Percentiles rank a stretch among this genome's conserved stretches.
Conservation (phyloP, 2,113 vertebrate genomes). For the Pygoscelis antarcticus region DNA sequence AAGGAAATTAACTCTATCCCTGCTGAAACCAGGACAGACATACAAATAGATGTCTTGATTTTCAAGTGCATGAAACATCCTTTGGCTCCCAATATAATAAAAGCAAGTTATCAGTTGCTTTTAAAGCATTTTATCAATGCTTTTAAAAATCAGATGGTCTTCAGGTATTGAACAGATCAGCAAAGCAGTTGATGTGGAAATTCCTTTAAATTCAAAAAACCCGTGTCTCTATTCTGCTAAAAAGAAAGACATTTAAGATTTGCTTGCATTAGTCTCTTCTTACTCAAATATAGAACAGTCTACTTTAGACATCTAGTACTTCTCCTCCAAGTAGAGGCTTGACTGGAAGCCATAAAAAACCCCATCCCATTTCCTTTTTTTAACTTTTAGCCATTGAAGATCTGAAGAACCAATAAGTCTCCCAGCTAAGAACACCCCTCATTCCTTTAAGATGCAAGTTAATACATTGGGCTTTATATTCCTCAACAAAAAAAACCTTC, state of each 20-base stretch:
- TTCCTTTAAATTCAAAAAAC: neutral
- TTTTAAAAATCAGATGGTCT: neutral
- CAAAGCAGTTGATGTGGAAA: neutral
- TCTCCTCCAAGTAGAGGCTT: neutral
- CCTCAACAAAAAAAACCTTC: neutral
- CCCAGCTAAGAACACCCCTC: neutral
- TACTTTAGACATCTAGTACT: neutral
- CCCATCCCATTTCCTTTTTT: neutral
- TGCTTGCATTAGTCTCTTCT: neutral
- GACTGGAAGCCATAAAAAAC: neutral
- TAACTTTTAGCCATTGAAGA: neutral
- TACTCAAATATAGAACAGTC: neutral
- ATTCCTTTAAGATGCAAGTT: neutral
- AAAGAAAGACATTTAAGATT: neutral
- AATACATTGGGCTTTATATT: neutral
- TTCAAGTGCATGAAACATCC: neutral
- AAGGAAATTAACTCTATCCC: no score
- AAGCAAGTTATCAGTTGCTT: neutral
- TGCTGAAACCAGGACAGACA: no score
- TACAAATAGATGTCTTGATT: neutral
- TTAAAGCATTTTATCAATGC: neutral
- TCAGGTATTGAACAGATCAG: neutral
- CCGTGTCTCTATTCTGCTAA: neutral
- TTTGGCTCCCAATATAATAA: neutral
- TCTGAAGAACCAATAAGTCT: neutral